phyloP scores from a whole-genome alignment of 2,888 invertebrate genomes.

The Poecilobothrus nobilitatus region DNA sequence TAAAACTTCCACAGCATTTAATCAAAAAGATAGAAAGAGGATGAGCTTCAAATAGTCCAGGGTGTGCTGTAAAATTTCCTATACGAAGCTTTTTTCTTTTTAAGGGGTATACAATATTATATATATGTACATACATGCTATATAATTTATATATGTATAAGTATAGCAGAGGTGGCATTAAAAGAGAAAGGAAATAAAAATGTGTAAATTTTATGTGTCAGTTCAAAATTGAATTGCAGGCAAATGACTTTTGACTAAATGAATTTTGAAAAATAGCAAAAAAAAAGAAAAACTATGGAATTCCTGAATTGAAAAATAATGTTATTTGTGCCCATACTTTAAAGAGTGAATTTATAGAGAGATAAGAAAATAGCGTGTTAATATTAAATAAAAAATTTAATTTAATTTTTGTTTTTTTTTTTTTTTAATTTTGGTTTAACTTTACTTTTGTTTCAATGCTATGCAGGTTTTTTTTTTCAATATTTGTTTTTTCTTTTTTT shows the following conservation, averaged over 20 bases:
- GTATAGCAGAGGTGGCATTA: too few species aligned
- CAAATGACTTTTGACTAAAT: not conserved
- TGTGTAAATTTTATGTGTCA: not conserved
- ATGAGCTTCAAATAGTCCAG: not conserved
- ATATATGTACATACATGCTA: too few species aligned
- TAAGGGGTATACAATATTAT: too few species aligned
- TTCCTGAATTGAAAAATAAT: not conserved
- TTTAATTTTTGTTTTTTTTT: too few species aligned
- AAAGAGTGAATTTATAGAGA: not conserved
- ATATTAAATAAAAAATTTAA: not conserved
- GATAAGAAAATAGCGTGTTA: not conserved
- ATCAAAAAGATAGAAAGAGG: not conserved
- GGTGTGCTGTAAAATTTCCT: not conserved
- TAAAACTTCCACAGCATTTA: too few species aligned
- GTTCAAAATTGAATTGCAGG: not conserved
- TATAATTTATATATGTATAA: too few species aligned
- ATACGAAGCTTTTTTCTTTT: too few species aligned
- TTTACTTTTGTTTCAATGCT: too few species aligned
- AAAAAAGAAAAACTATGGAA: too few species aligned
- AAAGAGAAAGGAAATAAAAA: too few species aligned
- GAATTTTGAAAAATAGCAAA: too few species aligned
- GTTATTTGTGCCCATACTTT: not conserved
- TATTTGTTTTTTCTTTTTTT: not conserved
- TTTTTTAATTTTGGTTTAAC: not conserved
- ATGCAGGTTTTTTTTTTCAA: not conserved